These are phyloP conservation scores for Rhineura floridana DNA, from an alignment of 2,113 vertebrate species.

Conservation along the genomic window DNA sequence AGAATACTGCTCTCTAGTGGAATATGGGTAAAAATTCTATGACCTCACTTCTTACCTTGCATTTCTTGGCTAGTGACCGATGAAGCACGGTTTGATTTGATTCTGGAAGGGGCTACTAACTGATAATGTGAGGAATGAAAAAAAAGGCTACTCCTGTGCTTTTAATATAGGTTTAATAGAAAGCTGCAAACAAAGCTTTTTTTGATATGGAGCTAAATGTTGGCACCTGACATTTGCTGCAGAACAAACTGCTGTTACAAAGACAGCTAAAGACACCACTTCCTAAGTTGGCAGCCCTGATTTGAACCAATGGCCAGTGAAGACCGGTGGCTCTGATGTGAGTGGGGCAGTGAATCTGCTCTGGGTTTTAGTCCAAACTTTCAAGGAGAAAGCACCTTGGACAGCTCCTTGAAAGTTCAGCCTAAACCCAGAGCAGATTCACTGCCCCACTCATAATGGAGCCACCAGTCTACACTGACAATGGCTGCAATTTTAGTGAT, in stretches of 20 bases:
- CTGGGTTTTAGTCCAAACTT: too few species aligned
- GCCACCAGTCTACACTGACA: too few species aligned
- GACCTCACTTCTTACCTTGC: conserved; percentile 64
- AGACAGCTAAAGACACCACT: neutral
- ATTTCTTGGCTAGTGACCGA: conserved; percentile 50
- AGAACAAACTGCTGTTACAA: neutral
- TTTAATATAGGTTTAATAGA: neutral
- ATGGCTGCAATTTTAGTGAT: conserved; percentile 72
- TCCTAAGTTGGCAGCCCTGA: neutral
- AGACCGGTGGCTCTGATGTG: too few species aligned
- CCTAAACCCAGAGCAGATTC: too few species aligned
- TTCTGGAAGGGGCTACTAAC: conserved; percentile 38
- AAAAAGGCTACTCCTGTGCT: neutral
- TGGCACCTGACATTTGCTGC: neutral
- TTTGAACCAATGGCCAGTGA: conserved; percentile 66
- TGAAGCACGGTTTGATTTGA: conserved; percentile 61
- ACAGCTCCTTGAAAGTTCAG: too few species aligned
- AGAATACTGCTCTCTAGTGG: conserved; percentile 88
- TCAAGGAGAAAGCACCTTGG: too few species aligned
- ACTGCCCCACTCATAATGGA: too few species aligned
- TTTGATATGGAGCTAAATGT: neutral
- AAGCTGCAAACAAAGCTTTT: neutral
- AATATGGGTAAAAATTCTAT: conserved; percentile 68
- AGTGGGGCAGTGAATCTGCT: too few species aligned
- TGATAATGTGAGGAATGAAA: neutral